These are phyloP conservation scores for Orussus abietinus DNA, from an alignment of 1,140 invertebrate species.

Conservation along the genomic window DNA sequence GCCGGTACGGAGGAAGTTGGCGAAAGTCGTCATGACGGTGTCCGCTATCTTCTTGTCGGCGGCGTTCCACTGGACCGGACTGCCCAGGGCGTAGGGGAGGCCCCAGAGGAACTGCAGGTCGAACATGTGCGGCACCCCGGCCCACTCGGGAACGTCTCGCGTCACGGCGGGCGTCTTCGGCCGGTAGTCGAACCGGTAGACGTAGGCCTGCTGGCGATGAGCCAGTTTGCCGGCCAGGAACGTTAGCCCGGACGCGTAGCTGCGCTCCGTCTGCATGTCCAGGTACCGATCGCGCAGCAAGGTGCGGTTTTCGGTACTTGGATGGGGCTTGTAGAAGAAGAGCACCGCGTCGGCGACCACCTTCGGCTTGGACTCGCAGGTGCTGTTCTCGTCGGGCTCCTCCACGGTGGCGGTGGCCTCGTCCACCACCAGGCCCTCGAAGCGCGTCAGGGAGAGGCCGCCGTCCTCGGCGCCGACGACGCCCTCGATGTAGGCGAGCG, in stretches of 20 bases:
- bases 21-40: conserved; percentile 71
- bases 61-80: conserved; percentile 63
- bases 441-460: conserved; percentile 54
- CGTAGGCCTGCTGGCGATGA: conserved; percentile 57
- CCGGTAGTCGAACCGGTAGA: conserved; percentile 74
- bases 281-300: conserved; percentile 60
- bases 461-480: conserved; percentile 56
- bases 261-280: conserved; percentile 69
- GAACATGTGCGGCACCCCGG: conserved; percentile 72
- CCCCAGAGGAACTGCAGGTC: conserved; percentile 77
- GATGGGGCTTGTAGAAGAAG: conserved; percentile 69
- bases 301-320: conserved; percentile 58
- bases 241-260: conserved; percentile 66
- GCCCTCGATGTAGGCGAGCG: conserved; percentile 53
- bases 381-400: conserved; percentile 54
- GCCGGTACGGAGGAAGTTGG: conserved; percentile 67
- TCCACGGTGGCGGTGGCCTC: conserved; percentile 47
- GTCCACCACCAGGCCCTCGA: conserved; percentile 61
- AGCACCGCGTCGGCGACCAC: conserved; percentile 68
- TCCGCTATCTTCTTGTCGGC: conserved; percentile 73
- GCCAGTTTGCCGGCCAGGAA: conserved; percentile 62
- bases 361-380: conserved; percentile 64
- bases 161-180: conserved; percentile 60
- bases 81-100: conserved; percentile 61
- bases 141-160: conserved; percentile 67